Base-by-base conservation (phyloP, 1,140 invertebrate genomes). In the Drosophila cardini region DNA sequence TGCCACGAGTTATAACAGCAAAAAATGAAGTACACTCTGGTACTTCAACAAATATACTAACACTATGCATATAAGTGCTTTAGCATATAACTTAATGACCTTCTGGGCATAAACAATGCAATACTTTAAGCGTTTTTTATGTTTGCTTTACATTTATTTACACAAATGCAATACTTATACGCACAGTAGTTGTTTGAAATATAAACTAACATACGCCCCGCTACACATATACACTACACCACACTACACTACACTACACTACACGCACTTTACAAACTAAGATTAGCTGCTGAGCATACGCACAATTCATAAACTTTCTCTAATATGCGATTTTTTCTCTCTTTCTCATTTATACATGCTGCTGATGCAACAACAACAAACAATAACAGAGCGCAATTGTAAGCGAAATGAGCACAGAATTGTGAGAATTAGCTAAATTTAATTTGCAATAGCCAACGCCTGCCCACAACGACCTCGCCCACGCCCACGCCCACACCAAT, bases 321-420 rank as follows among this genome's bases (percentile, higher is more conserved):
- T 86, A 87, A 87, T 72, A 71, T 63, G 67, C 75, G 15, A 30
- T 30, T 84, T 45, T 64, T 56, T 67, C 13, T 72, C 53, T 69
- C 40, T 21, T 13, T 26, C 40, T 48, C 52, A 13, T 45, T 79
- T 43, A 65, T n/a, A 42, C 77, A 80, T 89, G 84, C 48, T 32
- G 48, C 48, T 32, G 48, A 18, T 4, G 38, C 50, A n/a, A 15
- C 18, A 46, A 63, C 50, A 64, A 65, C 38, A 65, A 26, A 69
- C 50, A 57, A 77, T 61, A 63, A 82, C 75, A 92, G 91, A 89
- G 86, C 91, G 78, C 91, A 92, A 91, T 92, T 89, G 91, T 92
- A 78, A 91, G 91, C 78, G 91, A 92, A 92, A 92, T 92, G 91
- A 92, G 91, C 80, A 92, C 91, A 89, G 91, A 92, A 89, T 91